Conservation (phyloP, 2,113 vertebrate species). For the Leptodactylus fuscus region DNA sequence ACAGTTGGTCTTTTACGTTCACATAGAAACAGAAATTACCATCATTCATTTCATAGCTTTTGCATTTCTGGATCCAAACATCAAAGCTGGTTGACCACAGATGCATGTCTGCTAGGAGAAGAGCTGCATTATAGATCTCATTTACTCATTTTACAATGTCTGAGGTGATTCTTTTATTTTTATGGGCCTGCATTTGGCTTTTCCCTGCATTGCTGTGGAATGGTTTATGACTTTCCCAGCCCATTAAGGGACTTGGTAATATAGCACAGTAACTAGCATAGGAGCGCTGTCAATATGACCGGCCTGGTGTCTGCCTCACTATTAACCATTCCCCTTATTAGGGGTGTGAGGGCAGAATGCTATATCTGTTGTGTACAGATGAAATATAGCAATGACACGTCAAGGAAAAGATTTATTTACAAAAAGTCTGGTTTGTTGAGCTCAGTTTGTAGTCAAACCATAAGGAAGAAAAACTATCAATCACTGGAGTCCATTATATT, state of each 20-base stretch:
- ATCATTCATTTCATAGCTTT: background rate
- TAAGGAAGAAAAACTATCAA: background rate
- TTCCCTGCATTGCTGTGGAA: background rate
- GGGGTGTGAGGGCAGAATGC: background rate
- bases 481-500: background rate
- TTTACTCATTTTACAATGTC: conserved; percentile 14
- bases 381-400: background rate
- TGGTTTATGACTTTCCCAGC: conserved; percentile 1
- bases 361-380: background rate
- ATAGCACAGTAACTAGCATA: background rate
- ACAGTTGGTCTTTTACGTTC: background rate
- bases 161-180: background rate
- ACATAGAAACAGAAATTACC: background rate
- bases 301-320: background rate
- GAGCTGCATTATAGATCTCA: background rate
- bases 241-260: background rate
- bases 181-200: background rate
- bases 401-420: background rate
- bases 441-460: background rate
- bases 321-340: background rate
- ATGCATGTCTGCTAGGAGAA: too few relatives aligned
- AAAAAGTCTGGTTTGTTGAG: background rate
- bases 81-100: background rate
- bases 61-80: background rate
- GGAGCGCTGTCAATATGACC: background rate